phyloP scores from a whole-genome alignment of 2,797 vertebrate genomes.

The Eidolon dupreanum region DNA sequence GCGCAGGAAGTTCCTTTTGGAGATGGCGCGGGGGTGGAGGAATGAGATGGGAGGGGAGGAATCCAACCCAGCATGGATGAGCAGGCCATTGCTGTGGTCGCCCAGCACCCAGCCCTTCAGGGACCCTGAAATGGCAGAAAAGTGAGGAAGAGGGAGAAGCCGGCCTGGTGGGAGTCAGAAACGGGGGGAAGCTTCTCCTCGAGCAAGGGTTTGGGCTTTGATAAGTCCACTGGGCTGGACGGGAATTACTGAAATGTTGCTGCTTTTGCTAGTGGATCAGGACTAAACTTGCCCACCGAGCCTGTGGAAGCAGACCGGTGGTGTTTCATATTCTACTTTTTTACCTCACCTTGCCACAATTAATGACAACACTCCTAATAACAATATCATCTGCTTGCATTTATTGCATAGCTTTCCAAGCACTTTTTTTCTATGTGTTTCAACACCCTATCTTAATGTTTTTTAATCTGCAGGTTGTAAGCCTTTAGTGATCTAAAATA shows the following conservation, averaged over 20 bases:
- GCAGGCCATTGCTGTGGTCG: not conserved
- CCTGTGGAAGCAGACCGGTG: not conserved
- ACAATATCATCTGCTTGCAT: not conserved
- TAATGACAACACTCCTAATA: not conserved
- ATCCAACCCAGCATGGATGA: accelerated
- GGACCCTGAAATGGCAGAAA: not conserved
- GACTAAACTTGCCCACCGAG: not conserved
- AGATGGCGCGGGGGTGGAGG: not conserved
- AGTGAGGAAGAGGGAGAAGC: not conserved
- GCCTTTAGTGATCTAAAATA: not conserved
- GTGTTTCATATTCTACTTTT: not conserved
- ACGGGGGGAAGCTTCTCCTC: not conserved
- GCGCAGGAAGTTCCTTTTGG: not conserved
- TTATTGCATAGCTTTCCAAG: not conserved
- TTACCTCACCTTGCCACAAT: not conserved
- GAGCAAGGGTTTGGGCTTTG: not conserved
- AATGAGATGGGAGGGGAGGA: not conserved
- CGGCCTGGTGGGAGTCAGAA: not conserved
- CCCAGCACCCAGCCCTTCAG: not conserved
- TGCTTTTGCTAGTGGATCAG: not conserved
- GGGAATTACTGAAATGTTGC: not conserved
- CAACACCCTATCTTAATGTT: not conserved
- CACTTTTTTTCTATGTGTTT: not conserved
- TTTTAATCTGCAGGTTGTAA: not conserved
- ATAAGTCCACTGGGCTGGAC: too few relatives aligned